These are phyloP conservation scores for Littorina saxatilis DNA, from an alignment of 1,140 invertebrate species.

Conservation along the genomic window DNA sequence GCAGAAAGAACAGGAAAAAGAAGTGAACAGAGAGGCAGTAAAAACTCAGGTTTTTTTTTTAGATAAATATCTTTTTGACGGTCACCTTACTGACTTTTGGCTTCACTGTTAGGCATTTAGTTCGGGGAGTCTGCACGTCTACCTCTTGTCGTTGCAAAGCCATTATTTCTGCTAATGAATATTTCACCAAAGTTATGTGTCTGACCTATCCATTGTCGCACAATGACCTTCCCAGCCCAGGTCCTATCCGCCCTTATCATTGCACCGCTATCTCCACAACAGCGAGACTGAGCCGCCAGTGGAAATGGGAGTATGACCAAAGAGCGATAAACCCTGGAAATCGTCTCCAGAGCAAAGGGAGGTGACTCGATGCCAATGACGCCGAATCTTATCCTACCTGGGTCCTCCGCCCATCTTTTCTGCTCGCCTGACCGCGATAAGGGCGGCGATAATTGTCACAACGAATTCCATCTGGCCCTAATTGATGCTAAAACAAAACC, in stretches of 20 bases:
- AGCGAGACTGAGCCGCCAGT: no score
- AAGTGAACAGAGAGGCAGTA: no score
- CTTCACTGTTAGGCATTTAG: no score
- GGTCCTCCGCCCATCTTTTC: constrained; percentile 16
- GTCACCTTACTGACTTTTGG: no score
- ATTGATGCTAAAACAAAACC: constrained; percentile 47
- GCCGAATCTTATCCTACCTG: constrained; percentile 34
- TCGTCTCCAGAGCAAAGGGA: not conserved
- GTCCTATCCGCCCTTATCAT: not conserved
- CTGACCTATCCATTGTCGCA: constrained; percentile 2
- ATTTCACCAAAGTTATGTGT: not conserved
- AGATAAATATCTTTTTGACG: no score
- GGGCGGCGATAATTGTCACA: constrained; percentile 36
- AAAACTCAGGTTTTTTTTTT: no score
- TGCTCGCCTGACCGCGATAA: constrained; percentile 33
- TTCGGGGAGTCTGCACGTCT: no score
- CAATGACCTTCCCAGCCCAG: not conserved
- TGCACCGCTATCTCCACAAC: not conserved
- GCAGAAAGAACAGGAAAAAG: no score
- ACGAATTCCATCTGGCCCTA: constrained; percentile 46
- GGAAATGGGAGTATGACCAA: not conserved
- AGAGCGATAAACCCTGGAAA: not conserved
- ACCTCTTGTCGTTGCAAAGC: no score
- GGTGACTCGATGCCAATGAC: constrained; percentile 27
- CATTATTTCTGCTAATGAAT: not conserved